Base-by-base conservation (phyloP, 1,140 invertebrate genomes). In the Drosophila arawakana region DNA sequence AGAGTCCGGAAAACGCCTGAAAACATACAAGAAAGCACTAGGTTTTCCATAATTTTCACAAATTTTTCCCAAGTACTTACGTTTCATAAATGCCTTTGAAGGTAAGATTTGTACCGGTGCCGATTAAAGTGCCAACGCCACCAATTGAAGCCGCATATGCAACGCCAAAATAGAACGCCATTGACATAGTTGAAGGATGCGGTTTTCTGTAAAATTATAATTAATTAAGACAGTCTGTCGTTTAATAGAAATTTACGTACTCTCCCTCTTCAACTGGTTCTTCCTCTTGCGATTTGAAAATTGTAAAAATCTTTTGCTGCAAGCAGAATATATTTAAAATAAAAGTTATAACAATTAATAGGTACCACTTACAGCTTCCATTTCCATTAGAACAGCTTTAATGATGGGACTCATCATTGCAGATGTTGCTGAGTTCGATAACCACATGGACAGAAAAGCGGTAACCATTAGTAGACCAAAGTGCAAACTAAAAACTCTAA, bases 391-490 rank as follows among this genome's bases (percentile, higher is more conserved):
- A 0, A 96, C 94, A 0, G 96, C 96, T 47, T 96, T 94, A 1
- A 96, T 95, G 54, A 97, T 97, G 0, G 96, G 96, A 46, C 96
- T 94, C 96, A 97, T 97, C 95, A 97, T 96, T 2, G 96, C 96
- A 0, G 96, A 96, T 2, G 96, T 94, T 0, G 96, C 96, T 0
- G 96, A 96, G 74, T 97, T 97, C 0, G 95, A 96, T 21, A 97
- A 96, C 96, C 96, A 97, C 95, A 97, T 95, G 0, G 96, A 96
- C 43, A 97, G 93, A 62, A 97, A 95, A 92, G 95, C 95, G 0
- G 96, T 97, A 0, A 96, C 96, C 11, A 94, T 91, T 71, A 96
- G 95, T 8, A 97, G 92, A 1, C 96, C 96, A 47, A 95, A 94
- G 80, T 96, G 95, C 21, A 97, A 91, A 61, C 95, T 95, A 79